Conservation (phyloP, 1,140 invertebrate species). For the Oppia nitens region DNA sequence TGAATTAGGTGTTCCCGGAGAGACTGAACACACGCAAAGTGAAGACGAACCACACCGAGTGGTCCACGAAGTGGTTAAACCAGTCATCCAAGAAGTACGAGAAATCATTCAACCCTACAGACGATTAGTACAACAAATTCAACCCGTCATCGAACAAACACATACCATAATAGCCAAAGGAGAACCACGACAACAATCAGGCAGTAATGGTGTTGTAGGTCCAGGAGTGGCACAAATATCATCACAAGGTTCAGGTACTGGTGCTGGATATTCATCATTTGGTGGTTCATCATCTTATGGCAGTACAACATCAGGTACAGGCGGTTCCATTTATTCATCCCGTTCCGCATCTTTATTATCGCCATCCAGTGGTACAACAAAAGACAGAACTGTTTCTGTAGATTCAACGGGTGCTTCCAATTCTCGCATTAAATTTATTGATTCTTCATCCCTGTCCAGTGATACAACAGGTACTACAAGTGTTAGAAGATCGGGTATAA, state of each 20-base stretch:
- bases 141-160: constrained; percentile 13
- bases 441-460: background rate
- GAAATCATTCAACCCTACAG: constrained; percentile 14
- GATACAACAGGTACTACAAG: background rate
- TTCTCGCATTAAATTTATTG: background rate
- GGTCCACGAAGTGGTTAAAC: constrained; percentile 12
- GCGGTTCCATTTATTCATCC: background rate
- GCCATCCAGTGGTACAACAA: background rate
- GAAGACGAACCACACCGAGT: constrained; percentile 12
- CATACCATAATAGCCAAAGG: constrained; percentile 14
- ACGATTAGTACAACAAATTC: constrained; percentile 11
- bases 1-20: background rate
- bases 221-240: background rate
- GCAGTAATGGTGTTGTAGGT: background rate
- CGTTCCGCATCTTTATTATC: background rate
- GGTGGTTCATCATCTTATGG: background rate
- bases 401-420: background rate
- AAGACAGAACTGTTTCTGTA: background rate
- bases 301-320: background rate
- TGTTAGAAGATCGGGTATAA: too few relatives aligned
- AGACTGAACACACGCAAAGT: constrained; percentile 7
- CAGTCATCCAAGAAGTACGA: constrained; percentile 8
- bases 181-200: constrained; percentile 9
- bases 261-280: background rate
- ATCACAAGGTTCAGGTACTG: background rate